These are phyloP conservation scores for Wiebesia pumilae DNA, from an alignment of 1,140 invertebrate genomes.

Conservation along the genomic window DNA sequence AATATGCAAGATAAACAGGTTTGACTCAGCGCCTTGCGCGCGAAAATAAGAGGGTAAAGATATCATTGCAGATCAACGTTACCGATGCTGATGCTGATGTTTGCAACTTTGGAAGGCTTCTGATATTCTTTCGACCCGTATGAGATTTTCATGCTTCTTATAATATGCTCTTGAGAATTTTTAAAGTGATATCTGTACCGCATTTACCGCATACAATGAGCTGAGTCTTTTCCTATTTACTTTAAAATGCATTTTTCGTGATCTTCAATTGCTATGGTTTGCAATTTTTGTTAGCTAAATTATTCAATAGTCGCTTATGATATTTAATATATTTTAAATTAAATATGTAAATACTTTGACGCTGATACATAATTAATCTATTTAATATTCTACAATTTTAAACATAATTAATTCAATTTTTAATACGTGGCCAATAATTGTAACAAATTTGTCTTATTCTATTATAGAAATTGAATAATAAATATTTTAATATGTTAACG, in stretches of 20 bases:
- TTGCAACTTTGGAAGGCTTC: background rate
- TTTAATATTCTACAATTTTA: too few relatives aligned
- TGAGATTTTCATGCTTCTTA: conserved; percentile 17
- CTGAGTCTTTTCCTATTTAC: background rate
- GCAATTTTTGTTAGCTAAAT: too few relatives aligned
- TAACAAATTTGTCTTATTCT: too few relatives aligned
- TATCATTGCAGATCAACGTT: conserved; percentile 14
- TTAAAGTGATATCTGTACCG: background rate
- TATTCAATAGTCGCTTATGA: too few relatives aligned
- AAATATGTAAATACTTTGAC: too few relatives aligned
- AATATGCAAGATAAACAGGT: conserved; percentile 69
- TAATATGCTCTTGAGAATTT: background rate
- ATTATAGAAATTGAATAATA: too few relatives aligned
- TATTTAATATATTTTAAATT: too few relatives aligned
- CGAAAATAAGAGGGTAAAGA: conserved; percentile 10
- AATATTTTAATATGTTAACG: too few relatives aligned
- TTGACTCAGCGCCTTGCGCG: conserved; percentile 68
- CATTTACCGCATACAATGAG: background rate
- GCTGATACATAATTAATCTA: too few relatives aligned
- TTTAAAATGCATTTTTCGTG: background rate
- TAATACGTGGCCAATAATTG: too few relatives aligned
- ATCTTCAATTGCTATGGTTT: too few relatives aligned
- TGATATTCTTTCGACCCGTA: background rate
- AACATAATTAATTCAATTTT: too few relatives aligned
- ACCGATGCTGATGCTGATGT: conserved; percentile 2